These are phyloP conservation scores for Diuraphis noxia DNA, from an alignment of 1,140 invertebrate genomes.

Conservation along the genomic window DNA sequence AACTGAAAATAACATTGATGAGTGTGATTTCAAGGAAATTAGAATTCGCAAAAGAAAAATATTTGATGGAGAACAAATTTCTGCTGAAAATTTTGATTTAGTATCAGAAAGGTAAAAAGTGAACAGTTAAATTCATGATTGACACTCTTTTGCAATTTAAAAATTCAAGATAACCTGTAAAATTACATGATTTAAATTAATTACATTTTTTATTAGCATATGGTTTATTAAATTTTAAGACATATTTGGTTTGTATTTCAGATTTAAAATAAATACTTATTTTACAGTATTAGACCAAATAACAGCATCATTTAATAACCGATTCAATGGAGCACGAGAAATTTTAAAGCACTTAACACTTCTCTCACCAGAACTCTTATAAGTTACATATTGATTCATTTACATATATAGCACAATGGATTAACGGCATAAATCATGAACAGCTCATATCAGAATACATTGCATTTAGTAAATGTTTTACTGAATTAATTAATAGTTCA, in stretches of 20 bases:
- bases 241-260: neutral
- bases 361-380: no score
- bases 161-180: no score
- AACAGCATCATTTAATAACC: neutral
- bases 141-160: no score
- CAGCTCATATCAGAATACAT: no score
- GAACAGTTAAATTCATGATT: no score
- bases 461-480: no score
- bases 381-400: no score
- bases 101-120: neutral
- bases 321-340: slow-evolving; percentile 5
- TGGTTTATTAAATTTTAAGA: neutral
- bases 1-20: neutral
- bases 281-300: neutral
- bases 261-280: neutral
- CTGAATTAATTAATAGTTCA: no score
- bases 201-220: neutral
- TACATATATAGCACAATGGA: no score
- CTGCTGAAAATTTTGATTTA: neutral
- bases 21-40: neutral
- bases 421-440: no score
- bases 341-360: no score
- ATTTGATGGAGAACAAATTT: neutral
- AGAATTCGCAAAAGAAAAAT: neutral
- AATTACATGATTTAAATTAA: no score